A percentile compares a stretch with the other conserved stretches of the same genome.
phyloP scores from a whole-genome alignment of 2,797 vertebrate species.

The Nyctibius grandis region DNA sequence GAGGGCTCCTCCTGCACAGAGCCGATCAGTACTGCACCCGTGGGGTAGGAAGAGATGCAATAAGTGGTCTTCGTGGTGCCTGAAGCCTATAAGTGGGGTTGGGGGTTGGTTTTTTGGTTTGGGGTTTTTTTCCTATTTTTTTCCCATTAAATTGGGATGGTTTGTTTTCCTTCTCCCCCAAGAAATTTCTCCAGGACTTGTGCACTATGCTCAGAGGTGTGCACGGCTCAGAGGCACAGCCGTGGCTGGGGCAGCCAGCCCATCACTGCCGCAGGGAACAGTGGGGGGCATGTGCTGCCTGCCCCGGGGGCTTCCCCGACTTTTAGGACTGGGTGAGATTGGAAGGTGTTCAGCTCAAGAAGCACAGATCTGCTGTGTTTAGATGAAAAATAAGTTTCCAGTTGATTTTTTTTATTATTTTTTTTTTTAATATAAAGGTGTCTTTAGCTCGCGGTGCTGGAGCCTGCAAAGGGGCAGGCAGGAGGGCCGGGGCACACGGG shows the following conservation, averaged over 20 bases:
- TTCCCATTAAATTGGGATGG: not conserved
- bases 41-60: conserved; percentile 31
- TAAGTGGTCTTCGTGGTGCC: conserved; percentile 53
- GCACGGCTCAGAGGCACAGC: not conserved
- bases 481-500: not conserved
- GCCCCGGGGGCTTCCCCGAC: not conserved
- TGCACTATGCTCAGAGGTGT: not conserved
- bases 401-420: not conserved
- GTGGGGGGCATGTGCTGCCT: not conserved
- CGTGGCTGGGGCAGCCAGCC: not conserved
- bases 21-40: conserved; percentile 13
- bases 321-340: not conserved
- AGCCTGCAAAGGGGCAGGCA: not conserved
- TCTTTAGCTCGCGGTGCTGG: not conserved
- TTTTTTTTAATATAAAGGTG: not conserved
- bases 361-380: not conserved
- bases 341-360: not conserved
- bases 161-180: not conserved
- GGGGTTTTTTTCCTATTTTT: not conserved
- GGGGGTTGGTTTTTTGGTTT: not conserved
- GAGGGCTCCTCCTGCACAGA: conserved; percentile 16
- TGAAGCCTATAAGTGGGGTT: conserved; percentile 58
- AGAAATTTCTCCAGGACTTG: not conserved
- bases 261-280: not conserved
- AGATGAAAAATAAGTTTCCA: not conserved